Evolutionary conservation across 1,140 invertebrate species (phyloP).

Genomic region (Drosophila nikananu): DNA sequence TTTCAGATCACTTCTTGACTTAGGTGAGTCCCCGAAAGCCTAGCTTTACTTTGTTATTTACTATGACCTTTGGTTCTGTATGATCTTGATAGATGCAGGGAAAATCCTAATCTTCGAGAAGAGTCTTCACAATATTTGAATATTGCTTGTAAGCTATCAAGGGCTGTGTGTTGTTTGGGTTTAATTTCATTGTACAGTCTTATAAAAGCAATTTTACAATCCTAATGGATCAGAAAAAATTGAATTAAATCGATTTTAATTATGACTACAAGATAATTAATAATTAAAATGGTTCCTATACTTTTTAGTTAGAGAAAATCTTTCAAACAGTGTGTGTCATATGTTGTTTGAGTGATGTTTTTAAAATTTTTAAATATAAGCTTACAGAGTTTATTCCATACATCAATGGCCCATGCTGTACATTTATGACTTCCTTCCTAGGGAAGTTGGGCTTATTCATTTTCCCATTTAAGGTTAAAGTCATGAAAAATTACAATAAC

Average conservation of each 20-base stretch:
- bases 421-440: neutral
- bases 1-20: slow-evolving; percentile 42
- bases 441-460: neutral
- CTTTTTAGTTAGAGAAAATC: too few relatives aligned
- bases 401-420: neutral
- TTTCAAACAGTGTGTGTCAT: too few relatives aligned
- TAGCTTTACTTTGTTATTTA: slow-evolving; percentile 2
- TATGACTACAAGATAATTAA: too few relatives aligned
- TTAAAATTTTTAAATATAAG: neutral
- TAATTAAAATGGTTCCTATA: too few relatives aligned
- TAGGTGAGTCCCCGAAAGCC: slow-evolving; percentile 38
- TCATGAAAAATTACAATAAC: neutral
- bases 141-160: neutral
- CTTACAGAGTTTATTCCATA: neutral
- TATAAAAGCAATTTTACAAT: neutral
- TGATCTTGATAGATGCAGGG: slow-evolving; percentile 12
- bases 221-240: neutral
- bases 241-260: too few relatives aligned
- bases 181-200: neutral
- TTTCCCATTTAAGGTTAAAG: neutral
- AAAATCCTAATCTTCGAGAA: slow-evolving; percentile 20
- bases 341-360: too few relatives aligned
- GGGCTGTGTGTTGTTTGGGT: neutral
- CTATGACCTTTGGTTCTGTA: slow-evolving; percentile 12
- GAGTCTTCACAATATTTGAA: slow-evolving; percentile 3